These are phyloP conservation scores for Drosophila monieri DNA, from an alignment of 2,888 invertebrate genomes.

Conservation along the genomic window DNA sequence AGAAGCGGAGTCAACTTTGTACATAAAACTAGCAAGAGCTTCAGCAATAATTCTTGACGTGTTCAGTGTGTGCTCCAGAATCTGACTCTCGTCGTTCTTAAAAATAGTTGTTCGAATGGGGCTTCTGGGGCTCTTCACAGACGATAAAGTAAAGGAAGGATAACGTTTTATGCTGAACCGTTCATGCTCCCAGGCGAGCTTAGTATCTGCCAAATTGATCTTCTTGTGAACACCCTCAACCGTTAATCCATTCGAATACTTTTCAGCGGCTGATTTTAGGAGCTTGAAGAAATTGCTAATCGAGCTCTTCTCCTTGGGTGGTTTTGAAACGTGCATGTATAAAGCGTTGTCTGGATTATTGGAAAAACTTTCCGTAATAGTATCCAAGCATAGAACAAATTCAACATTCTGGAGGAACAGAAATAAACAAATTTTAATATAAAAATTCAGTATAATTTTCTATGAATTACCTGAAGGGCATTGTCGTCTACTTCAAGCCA, in stretches of 20 bases:
- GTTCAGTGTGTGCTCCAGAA: conserved; percentile 67
- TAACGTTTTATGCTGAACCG: conserved; percentile 95
- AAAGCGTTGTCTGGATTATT: conserved; percentile 82
- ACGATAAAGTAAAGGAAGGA: conserved; percentile 95
- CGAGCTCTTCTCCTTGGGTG: conserved; percentile 93
- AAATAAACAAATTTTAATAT: background rate
- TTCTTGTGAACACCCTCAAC: conserved; percentile 95
- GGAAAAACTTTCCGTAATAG: conserved; percentile 87
- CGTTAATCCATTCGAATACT: conserved; percentile 83
- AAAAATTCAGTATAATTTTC: background rate
- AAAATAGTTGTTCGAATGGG: conserved; percentile 82
- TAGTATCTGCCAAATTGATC: conserved; percentile 95
- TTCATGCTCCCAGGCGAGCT: conserved; percentile 98
- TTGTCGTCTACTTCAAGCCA: conserved; percentile 91
- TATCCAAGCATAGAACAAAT: conserved; percentile 95
- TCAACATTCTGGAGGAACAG: conserved; percentile 90
- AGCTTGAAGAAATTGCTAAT: conserved; percentile 88
- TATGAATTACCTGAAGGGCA: conserved; percentile 87
- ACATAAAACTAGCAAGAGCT: conserved; percentile 92
- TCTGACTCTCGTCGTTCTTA: conserved; percentile 69
- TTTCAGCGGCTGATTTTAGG: conserved; percentile 86
- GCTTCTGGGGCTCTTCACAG: conserved; percentile 85
- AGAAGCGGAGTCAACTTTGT: conserved; percentile 87
- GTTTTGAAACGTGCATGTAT: conserved; percentile 97
- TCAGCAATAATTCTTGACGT: conserved; percentile 92